Evolutionary conservation across 1,140 invertebrate genomes (phyloP).

Genomic region (Megalopta genalis): DNA sequence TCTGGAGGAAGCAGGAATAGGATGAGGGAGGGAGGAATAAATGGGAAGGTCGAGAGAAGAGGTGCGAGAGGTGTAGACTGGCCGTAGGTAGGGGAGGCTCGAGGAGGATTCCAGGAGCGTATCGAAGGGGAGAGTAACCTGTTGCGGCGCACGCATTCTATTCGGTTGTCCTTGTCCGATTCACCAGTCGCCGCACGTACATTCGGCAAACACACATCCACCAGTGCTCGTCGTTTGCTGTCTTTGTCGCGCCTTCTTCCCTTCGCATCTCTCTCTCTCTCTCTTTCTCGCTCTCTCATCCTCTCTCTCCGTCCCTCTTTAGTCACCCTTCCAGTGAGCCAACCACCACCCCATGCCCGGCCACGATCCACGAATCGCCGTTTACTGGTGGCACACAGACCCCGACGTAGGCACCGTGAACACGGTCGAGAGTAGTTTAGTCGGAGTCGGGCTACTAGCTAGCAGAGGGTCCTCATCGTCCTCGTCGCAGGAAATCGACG

Average conservation of each 20-base stretch:
- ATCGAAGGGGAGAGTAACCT: constrained; percentile 67
- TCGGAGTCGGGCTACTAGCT: constrained; percentile 3
- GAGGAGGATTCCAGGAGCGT: constrained; percentile 43
- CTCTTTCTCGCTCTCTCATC: no score
- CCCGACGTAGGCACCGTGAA: constrained; percentile 48
- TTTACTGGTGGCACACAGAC: constrained; percentile 64
- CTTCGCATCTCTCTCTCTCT: neutral
- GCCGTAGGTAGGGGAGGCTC: neutral
- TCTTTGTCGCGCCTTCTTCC: neutral
- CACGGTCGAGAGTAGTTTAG: constrained; percentile 35
- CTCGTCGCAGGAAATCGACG: neutral
- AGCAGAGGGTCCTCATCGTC: neutral
- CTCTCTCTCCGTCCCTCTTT: no score
- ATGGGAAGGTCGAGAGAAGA: constrained; percentile 35
- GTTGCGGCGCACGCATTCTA: constrained; percentile 75
- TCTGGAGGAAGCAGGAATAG: neutral
- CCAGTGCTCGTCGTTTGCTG: neutral
- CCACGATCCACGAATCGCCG: constrained; percentile 59
- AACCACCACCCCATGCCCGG: constrained; percentile 36
- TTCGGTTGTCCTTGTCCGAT: constrained; percentile 29
- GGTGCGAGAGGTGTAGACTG: neutral
- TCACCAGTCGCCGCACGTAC: neutral
- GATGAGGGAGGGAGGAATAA: neutral
- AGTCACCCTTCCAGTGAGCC: constrained; percentile 36
- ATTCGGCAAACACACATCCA: neutral